Base-by-base conservation (phyloP, 2,797 vertebrate species). In the Tiaroga cobitis region DNA sequence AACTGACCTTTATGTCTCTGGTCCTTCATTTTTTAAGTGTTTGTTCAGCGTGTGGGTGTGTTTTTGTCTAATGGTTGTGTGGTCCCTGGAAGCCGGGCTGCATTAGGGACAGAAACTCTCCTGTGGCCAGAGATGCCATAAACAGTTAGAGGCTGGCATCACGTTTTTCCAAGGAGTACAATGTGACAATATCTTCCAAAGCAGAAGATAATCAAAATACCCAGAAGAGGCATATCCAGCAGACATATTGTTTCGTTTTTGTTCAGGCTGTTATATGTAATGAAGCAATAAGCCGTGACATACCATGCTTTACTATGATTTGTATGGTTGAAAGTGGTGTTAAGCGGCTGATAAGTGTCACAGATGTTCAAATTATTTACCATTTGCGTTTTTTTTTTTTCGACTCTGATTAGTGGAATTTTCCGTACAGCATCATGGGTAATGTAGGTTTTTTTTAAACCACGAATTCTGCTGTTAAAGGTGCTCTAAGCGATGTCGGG, bases 31-130 rank as follows among this genome's bases (percentile, higher is more conserved):
- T 80, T 39, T 43, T 54, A 61, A 77, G 72, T 32, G 32, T 70
- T 83, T 34, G 76, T 8, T 85, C 18, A 34, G 39, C 13, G 11
- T 39, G 41, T 67, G 74, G 65, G 21, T 81, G 72, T 7, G 21
- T 84, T 76, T 78, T 78, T 59, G 34, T 46, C 49, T 80, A 65
- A 69, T 83, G 65, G 54, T 63, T 74, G 81, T 51, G 43, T 72
- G 69, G 19, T 19, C 32, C 32, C 37, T 1, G 19, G 56, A 74
- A 43, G 59, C 19, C 29, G 6, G 81, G 29, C 7, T 78, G 54
- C 51, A 86, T 77, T 51, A 65, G 84, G 59, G 39, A 51, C 74
- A 63, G 49, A 56, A 51, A 29, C 70, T 82, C 46, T 68, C 59
- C 43, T 84, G 63, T 78, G 59, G 34, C 59, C n/a, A 39, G 81